Evolutionary conservation across 2,797 vertebrate genomes (phyloP).

Genomic region (Danio choprae): DNA sequence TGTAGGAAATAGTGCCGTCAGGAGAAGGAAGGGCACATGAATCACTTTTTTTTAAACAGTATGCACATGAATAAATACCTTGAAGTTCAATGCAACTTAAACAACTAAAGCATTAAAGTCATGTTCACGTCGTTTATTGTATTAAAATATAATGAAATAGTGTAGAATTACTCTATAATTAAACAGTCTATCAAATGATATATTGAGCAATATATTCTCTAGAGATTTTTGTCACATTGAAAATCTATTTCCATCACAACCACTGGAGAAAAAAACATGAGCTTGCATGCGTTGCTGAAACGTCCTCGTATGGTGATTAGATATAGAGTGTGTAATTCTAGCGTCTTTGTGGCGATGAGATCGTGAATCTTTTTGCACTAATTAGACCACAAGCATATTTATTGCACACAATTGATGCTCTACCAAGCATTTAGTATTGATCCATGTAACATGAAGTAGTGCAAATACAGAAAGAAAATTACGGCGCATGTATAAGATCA

Average conservation of each 20-base stretch:
- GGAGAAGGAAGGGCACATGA: conserved; percentile 35
- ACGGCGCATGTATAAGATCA: conserved; percentile 30
- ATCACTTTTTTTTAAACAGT: conserved; percentile 36
- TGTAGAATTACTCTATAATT: conserved; percentile 30
- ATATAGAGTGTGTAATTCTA: conserved; percentile 21
- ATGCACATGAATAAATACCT: conserved; percentile 32
- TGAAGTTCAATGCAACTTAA: conserved; percentile 24
- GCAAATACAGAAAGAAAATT: conserved; percentile 31
- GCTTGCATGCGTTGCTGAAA: not conserved
- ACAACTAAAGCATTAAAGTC: conserved; percentile 22
- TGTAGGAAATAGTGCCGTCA: conserved; percentile 39
- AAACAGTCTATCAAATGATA: conserved; percentile 25
- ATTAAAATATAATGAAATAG: conserved; percentile 30
- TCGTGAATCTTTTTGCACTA: conserved; percentile 39
- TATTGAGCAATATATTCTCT: not conserved
- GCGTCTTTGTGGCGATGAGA: conserved; percentile 29
- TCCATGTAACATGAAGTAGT: conserved; percentile 46
- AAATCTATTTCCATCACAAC: conserved; percentile 43
- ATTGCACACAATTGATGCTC: conserved; percentile 44
- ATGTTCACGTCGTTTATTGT: conserved; percentile 29
- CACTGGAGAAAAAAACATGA: conserved; percentile 17
- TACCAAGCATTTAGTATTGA: conserved; percentile 46
- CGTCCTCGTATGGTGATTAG: conserved; percentile 11
- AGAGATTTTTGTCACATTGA: conserved; percentile 2
- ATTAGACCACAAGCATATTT: conserved; percentile 47